phyloP scores from a whole-genome alignment of 37 sponge, comb jelly and placozoan genomes.

The Cliona cf. orientalis region DNA sequence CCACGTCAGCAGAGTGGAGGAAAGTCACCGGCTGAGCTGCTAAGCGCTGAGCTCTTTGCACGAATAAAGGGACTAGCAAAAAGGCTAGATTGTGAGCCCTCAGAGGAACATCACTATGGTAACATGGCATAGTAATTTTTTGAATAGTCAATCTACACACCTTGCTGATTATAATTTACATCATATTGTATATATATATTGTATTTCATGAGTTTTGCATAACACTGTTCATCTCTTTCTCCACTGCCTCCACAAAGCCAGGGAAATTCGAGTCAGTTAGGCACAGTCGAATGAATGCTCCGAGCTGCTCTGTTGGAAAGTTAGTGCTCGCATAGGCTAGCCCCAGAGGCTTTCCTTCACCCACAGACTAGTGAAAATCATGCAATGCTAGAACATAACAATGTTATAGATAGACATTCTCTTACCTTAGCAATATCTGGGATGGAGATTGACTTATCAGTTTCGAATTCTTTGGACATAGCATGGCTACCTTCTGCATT shows the following conservation, averaged over 20 bases:
- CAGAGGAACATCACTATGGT: background rate
- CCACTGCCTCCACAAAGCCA: constrained; percentile 90
- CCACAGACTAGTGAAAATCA: background rate
- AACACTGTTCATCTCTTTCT: constrained; percentile 73
- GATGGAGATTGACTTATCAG: constrained; percentile 18
- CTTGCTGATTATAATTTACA: background rate
- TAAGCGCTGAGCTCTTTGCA: background rate
- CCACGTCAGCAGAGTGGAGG: no score
- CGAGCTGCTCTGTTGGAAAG: constrained; percentile 83
- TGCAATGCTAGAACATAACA: no score
- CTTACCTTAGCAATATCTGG: constrained; percentile 50
- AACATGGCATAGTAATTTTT: background rate
- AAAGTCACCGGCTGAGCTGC: background rate
- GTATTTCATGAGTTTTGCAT: background rate
- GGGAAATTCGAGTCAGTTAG: constrained; percentile 93
- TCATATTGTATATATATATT: background rate
- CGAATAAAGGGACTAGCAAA: background rate
- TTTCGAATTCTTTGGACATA: no score
- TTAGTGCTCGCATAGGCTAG: constrained; percentile 72
- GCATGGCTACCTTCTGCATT: no score
- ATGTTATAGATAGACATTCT: background rate
- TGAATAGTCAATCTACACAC: background rate
- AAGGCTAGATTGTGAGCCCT: background rate
- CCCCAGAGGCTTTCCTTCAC: constrained; percentile 39
- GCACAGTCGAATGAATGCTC: constrained; percentile 88